A percentile compares a stretch with the other conserved stretches of the same genome.
These are phyloP conservation scores for Asteroscopus sphinx DNA, from an alignment of 2,888 invertebrate genomes.

Conservation along the genomic window DNA sequence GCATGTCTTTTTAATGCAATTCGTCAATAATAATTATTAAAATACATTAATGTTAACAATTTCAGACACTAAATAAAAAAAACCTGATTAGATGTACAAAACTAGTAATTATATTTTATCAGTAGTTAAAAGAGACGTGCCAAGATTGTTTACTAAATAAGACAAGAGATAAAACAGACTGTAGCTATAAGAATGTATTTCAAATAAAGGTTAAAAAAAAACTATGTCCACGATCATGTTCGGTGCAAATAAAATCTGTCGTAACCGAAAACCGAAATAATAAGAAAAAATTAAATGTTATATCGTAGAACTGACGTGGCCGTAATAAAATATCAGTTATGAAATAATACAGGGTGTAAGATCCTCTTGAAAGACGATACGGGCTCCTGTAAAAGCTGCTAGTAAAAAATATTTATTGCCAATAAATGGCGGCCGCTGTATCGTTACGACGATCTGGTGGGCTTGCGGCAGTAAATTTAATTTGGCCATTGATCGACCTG, in stretches of 20 bases:
- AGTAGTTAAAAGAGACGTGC: too few species aligned
- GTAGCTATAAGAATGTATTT: neutral
- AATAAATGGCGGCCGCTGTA: constrained; percentile 77
- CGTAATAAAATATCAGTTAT: constrained; percentile 65
- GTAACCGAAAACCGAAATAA: constrained; percentile 47
- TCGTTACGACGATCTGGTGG: constrained; percentile 76
- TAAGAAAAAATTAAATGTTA: constrained; percentile 62
- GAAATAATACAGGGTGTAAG: constrained; percentile 68
- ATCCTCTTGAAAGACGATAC: constrained; percentile 68
- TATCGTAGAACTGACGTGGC: constrained; percentile 59
- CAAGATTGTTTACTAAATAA: too few species aligned
- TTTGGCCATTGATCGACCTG: constrained; percentile 68
- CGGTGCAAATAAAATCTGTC: constrained; percentile 50
- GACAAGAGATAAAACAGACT: too few species aligned
- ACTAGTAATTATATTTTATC: too few species aligned
- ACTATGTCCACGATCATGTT: neutral
- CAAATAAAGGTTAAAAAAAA: neutral
- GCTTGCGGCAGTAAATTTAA: constrained; percentile 80
- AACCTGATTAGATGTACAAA: too few species aligned
- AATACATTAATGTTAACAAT: too few species aligned
- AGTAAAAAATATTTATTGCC: constrained; percentile 84
- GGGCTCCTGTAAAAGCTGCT: constrained; percentile 67
- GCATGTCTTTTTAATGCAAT: too few species aligned
- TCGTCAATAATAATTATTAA: too few species aligned
- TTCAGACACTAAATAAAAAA: too few species aligned